These are phyloP conservation scores for Oenanthe melanoleuca DNA, from an alignment of 2,113 vertebrate species.

Conservation along the genomic window DNA sequence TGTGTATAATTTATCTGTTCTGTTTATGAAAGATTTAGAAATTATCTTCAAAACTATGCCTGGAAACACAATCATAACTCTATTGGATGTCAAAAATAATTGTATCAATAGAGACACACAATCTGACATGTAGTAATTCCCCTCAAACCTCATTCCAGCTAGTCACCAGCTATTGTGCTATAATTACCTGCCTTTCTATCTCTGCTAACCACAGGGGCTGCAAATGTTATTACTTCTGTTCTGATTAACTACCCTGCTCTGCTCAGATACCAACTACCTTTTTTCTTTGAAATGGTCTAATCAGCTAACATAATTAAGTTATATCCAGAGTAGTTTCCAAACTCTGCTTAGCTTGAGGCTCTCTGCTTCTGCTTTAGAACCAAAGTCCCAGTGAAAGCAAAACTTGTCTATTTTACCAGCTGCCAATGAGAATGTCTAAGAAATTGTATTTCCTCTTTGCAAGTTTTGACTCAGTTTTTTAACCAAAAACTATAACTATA, in stretches of 20 bases:
- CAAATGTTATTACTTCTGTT: conserved; percentile 14
- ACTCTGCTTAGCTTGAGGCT: background rate
- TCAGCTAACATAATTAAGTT: conserved; percentile 1
- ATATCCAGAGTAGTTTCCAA: conserved; percentile 13
- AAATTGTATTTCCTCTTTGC: background rate
- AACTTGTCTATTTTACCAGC: background rate
- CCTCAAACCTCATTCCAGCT: background rate
- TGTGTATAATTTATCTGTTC: background rate
- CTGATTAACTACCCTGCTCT: background rate
- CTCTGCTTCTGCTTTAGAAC: background rate
- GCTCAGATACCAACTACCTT: background rate
- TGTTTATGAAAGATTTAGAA: background rate
- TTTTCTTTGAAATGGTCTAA: conserved; percentile 13
- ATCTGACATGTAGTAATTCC: background rate
- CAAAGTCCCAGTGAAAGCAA: background rate
- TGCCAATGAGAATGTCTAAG: background rate
- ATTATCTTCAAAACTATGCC: background rate
- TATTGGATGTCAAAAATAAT: background rate
- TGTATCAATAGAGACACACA: background rate
- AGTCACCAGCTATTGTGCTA: background rate
- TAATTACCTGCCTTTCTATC: conserved; percentile 16
- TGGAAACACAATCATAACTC: background rate
- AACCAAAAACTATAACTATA: background rate
- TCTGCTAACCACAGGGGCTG: background rate
- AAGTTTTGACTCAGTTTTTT: background rate